These are phyloP conservation scores for Dasysyrphus tricinctus DNA, from an alignment of 2,888 invertebrate genomes.

Conservation along the genomic window DNA sequence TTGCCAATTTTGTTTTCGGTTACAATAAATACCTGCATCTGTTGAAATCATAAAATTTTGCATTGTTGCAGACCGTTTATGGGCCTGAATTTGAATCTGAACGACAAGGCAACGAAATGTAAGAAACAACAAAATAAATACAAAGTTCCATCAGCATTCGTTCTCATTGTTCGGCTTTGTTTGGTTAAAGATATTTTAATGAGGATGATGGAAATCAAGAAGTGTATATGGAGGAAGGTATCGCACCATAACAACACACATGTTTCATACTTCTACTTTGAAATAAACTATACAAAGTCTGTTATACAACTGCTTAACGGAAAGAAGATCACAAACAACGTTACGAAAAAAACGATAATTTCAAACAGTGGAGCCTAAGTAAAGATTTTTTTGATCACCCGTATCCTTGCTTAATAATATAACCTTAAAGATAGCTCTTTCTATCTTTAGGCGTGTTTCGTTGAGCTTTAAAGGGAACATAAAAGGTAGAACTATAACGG, in stretches of 20 bases:
- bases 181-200: constrained; percentile 75
- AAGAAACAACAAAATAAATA: constrained; percentile 17
- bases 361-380: constrained; percentile 41
- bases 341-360: neutral
- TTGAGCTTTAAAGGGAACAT: too few species aligned
- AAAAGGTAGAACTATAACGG: too few species aligned
- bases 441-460: too few species aligned
- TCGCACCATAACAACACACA: constrained; percentile 38
- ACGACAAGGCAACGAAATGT: constrained; percentile 9
- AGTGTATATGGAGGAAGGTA: constrained; percentile 35
- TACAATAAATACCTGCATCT: constrained; percentile 71
- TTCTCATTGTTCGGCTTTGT: constrained; percentile 72
- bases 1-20: constrained; percentile 61
- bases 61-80: constrained; percentile 66
- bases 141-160: constrained; percentile 50
- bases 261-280: constrained; percentile 13
- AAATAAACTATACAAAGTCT: constrained; percentile 3
- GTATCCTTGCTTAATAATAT: too few species aligned
- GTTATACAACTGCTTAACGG: constrained; percentile 16
- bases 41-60: constrained; percentile 75
- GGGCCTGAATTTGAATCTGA: constrained; percentile 72
- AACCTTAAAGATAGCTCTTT: too few species aligned
- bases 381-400: neutral
- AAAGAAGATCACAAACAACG: constrained; percentile 23
- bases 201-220: constrained; percentile 66